Conservation (phyloP, 2,888 invertebrate genomes). For the Dorcus parallelipipedus region DNA sequence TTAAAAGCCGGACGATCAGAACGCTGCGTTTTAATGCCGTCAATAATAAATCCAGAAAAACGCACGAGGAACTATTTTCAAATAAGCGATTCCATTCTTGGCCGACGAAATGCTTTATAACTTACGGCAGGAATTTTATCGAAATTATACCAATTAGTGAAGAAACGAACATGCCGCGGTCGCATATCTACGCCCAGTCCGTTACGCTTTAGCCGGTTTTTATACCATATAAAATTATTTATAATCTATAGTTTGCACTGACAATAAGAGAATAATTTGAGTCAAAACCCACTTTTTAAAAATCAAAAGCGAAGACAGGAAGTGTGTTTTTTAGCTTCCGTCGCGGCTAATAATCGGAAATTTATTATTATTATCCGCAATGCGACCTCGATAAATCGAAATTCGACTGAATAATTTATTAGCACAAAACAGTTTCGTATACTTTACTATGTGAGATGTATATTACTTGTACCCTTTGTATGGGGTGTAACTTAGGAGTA, state of each 20-base stretch:
- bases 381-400: too few relatives aligned
- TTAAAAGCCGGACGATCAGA: neutral
- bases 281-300: too few relatives aligned
- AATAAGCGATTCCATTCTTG: constrained; percentile 10
- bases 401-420: too few relatives aligned
- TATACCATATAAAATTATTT: too few relatives aligned
- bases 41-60: constrained; percentile 11
- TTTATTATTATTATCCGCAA: too few relatives aligned
- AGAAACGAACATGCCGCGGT: constrained; percentile 19
- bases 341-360: too few relatives aligned
- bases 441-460: constrained; percentile 11
- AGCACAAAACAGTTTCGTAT: neutral
- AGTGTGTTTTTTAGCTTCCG: too few relatives aligned
- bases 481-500: constrained; percentile 24
- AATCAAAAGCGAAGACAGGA: too few relatives aligned
- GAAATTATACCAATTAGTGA: constrained; percentile 31
- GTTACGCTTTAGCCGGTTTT: too few relatives aligned
- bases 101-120: constrained; percentile 27
- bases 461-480: constrained; percentile 14
- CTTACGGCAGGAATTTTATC: constrained; percentile 29
- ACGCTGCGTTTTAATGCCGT: neutral
- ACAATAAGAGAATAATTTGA: too few relatives aligned
- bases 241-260: too few relatives aligned
- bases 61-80: constrained; percentile 13
- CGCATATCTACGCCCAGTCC: constrained; percentile 8